Evolutionary conservation across 2,113 vertebrate genomes (phyloP).

Genomic region (Suricata suricatta): DNA sequence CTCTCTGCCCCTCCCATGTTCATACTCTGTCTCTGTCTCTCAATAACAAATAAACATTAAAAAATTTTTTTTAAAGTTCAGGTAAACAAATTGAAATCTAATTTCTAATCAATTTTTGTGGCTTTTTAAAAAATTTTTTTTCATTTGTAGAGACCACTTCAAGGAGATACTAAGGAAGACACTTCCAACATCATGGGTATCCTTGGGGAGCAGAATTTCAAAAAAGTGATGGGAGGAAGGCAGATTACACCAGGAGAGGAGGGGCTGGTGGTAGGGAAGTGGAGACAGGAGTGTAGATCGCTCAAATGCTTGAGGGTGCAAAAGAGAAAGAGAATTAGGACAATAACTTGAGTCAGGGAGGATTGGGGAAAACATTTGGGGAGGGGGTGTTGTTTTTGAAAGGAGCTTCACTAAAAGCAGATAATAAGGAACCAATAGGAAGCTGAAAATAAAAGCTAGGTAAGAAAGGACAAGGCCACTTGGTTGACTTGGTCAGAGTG

Average conservation of each 20-base stretch:
- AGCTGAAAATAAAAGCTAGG: not conserved
- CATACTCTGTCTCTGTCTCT: not conserved
- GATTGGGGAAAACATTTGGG: not conserved
- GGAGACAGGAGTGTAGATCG: not conserved
- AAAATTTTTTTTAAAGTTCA: not conserved
- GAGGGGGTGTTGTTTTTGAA: not conserved
- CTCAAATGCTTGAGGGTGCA: not conserved
- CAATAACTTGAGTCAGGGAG: not conserved
- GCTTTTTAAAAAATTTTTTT: not conserved
- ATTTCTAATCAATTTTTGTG: not conserved
- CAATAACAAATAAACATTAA: not conserved
- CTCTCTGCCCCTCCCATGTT: not conserved
- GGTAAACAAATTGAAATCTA: not conserved
- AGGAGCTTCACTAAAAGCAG: not conserved
- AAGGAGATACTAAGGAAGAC: not conserved
- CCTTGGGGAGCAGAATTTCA: conserved; percentile 20
- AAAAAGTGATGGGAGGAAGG: not conserved
- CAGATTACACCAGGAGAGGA: not conserved
- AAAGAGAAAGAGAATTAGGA: conserved; percentile 15
- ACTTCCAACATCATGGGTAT: not conserved
- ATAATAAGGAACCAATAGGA: not conserved
- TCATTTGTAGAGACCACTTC: not conserved
- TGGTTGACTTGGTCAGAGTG: not conserved
- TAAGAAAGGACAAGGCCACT: not conserved
- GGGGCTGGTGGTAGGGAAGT: not conserved